These are phyloP conservation scores for Smithornis capensis DNA, from an alignment of 2,113 vertebrate species.

Conservation along the genomic window DNA sequence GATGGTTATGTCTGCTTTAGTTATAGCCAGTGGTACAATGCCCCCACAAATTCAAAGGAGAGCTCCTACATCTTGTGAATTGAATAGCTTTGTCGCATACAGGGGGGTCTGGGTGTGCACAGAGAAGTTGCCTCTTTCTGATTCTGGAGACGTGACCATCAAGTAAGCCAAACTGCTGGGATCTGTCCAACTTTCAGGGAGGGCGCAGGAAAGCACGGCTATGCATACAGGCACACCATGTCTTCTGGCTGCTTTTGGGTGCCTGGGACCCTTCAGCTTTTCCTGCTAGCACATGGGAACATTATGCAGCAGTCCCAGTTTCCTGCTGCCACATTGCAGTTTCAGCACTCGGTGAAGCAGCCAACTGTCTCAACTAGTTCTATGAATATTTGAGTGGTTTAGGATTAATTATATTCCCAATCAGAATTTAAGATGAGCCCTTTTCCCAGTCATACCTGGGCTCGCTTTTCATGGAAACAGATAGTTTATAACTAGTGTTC, in stretches of 20 bases:
- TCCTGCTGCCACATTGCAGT: not conserved
- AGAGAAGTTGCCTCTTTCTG: not conserved
- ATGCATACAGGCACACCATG: not conserved
- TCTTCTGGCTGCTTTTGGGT: not conserved
- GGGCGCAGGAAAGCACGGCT: accelerated
- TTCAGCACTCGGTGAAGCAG: not conserved
- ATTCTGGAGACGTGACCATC: not conserved
- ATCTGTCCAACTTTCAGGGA: not conserved
- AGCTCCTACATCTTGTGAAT: not conserved
- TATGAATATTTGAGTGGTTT: not conserved
- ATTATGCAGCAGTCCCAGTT: not conserved
- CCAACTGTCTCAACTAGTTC: not conserved
- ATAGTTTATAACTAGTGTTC: not conserved
- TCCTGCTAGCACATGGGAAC: not conserved
- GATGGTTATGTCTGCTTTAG: not conserved
- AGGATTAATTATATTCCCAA: not conserved
- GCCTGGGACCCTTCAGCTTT: not conserved
- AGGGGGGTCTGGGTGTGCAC: too few species aligned
- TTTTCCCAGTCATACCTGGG: not conserved
- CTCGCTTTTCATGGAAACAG: not conserved
- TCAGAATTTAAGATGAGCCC: not conserved
- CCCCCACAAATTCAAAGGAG: not conserved
- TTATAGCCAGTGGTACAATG: not conserved
- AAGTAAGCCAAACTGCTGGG: not conserved
- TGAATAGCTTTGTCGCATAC: too few species aligned